Conservation (phyloP, 2,888 invertebrate genomes). For the Pharmacophagus antenor region DNA sequence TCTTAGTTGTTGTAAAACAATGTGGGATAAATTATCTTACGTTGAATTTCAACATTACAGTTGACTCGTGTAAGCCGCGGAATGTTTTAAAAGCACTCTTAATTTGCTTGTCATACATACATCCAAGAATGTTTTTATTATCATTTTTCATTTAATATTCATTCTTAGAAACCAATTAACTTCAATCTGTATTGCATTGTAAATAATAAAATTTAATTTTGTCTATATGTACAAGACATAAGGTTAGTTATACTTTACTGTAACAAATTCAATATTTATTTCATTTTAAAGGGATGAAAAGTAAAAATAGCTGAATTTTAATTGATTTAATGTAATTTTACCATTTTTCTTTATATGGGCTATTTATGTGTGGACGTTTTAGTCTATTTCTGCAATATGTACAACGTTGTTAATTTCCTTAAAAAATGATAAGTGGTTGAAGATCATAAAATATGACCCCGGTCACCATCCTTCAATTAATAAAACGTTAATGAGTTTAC, state of each 20-base stretch:
- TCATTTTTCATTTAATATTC: background rate
- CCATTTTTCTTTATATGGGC: background rate
- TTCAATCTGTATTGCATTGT: background rate
- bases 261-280: too few species aligned
- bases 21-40: conserved; percentile 7
- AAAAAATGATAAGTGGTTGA: conserved; percentile 11
- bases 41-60: background rate
- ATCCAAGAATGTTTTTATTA: background rate
- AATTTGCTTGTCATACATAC: background rate
- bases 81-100: background rate
- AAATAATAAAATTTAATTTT: background rate
- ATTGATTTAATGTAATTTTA: background rate
- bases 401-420: conserved; percentile 9
- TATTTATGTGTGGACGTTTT: background rate
- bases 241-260: too few species aligned
- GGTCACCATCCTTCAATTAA: conserved; percentile 77
- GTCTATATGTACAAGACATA: too few species aligned
- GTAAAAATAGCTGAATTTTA: background rate
- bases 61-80: background rate
- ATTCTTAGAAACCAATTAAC: background rate
- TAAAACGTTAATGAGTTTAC: conserved; percentile 72
- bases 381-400: conserved; percentile 5
- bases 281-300: too few species aligned
- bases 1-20: conserved; percentile 4
- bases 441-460: conserved; percentile 47